Conservation (phyloP, 2,797 vertebrate genomes). For the Anableps anableps region DNA sequence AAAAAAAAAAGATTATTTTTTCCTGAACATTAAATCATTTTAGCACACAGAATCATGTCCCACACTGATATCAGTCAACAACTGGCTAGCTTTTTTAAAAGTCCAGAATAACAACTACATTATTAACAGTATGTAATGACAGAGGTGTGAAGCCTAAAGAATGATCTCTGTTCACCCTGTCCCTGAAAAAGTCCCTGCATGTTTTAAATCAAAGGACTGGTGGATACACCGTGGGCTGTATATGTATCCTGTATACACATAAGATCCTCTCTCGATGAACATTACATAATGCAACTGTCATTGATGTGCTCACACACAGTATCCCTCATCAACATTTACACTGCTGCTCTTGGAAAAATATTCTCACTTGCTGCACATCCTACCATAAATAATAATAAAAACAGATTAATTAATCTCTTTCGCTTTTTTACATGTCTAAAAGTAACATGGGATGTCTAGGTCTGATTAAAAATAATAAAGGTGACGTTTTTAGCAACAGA, state of each 20-base stretch:
- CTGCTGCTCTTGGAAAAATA: background rate
- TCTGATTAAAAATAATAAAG: background rate
- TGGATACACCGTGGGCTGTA: background rate
- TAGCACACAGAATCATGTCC: background rate
- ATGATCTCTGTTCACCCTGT: background rate
- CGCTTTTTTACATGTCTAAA: background rate
- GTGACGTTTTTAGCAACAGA: background rate
- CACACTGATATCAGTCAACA: background rate
- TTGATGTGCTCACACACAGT: background rate
- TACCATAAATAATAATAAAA: background rate
- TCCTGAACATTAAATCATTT: background rate
- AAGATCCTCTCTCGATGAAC: background rate
- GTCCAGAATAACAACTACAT: background rate
- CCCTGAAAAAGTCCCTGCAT: background rate
- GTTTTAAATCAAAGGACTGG: background rate
- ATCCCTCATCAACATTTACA: background rate
- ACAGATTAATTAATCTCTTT: background rate
- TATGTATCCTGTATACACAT: background rate
- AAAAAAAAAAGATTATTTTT: too few species aligned
- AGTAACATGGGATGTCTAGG: background rate
- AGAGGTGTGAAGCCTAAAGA: background rate
- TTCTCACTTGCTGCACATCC: background rate
- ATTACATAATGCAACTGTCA: constrained; percentile 31
- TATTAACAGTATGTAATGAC: background rate
- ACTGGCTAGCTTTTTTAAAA: background rate